Evolutionary conservation across 2,113 vertebrate genomes (phyloP).

Genomic region (Azemiops feae): DNA sequence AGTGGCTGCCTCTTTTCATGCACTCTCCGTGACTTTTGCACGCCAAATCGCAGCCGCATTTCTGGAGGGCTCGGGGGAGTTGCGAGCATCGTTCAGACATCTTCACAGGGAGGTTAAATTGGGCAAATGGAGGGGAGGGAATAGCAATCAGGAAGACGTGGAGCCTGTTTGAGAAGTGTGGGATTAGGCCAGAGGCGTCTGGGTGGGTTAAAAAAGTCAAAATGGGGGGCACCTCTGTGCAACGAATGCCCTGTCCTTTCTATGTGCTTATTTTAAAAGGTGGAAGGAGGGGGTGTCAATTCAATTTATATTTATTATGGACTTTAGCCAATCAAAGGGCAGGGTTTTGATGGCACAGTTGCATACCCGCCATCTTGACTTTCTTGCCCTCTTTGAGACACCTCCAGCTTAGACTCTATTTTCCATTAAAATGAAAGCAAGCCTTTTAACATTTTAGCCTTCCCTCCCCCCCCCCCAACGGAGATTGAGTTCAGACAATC

Average conservation of each 20-base stretch:
- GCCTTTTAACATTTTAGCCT: neutral
- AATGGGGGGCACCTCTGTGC: neutral
- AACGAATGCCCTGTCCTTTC: neutral
- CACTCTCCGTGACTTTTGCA: neutral
- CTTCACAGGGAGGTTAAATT: neutral
- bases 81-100: neutral
- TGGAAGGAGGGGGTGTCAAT: neutral
- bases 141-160: neutral
- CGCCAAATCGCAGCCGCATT: neutral
- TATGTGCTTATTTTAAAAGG: neutral
- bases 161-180: neutral
- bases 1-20: slow-evolving; percentile 64
- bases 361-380: neutral
- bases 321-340: neutral
- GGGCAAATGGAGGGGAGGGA: neutral
- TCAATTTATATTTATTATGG: neutral
- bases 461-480: neutral
- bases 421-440: neutral
- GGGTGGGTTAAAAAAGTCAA: neutral
- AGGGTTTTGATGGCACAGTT: neutral
- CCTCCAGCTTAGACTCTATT: neutral
- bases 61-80: neutral
- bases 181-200: neutral
- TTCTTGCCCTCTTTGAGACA: neutral
- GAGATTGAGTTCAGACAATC: neutral